Evolutionary conservation across 2,113 vertebrate genomes (phyloP), one percentile per base, ranked within the genome.

Genomic region (Emydocephalus ijimae): DNA sequence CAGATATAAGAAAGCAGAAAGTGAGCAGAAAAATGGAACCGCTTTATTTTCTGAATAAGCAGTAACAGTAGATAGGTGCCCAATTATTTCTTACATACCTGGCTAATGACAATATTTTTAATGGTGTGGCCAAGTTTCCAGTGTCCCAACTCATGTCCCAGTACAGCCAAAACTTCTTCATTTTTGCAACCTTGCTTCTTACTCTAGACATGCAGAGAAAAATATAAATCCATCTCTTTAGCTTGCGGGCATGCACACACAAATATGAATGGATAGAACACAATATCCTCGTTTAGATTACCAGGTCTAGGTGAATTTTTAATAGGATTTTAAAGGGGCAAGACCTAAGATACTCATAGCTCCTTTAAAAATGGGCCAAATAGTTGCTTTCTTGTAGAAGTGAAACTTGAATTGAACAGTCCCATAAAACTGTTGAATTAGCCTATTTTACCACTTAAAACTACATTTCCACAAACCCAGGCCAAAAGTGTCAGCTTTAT

Each of bases 141-240:
- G 95, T 99, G 99, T 26, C 99, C 99, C 64, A 99, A 97, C 96
- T 99, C 99, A 97, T 99, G 99, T 89, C 99, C 98, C 18, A 99
- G 97, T 57, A 99, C 99, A 87, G 99, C 99, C 93, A 99, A 97
- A 94, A 99, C 99, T 96, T 99, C 99, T 85, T 98, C 96, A 94
- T 99, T 99, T 98, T 98, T 99, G 97, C 99, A 99, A 95, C 99
- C 99, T 97, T 99, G 99, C 95, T 99, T 99, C 97, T 99, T 99
- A 97, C 97, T 99, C 99, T 99, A 95, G 91, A 89, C 92, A 89
- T 89, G 26, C 88, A n/a, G 88, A 0, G 92, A 87, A 26, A 43
- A 21, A 39, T 20, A 29, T 29, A 6, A 81, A 81, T 81, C 34
- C 18, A 43, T 81, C 34, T 81, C 74, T 39, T 81, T 81, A 81